A percentile compares a stretch with the other conserved stretches of the same genome.
These are phyloP conservation scores for Salvelinus namaycush DNA, from an alignment of 2,113 vertebrate genomes.

Conservation along the genomic window DNA sequence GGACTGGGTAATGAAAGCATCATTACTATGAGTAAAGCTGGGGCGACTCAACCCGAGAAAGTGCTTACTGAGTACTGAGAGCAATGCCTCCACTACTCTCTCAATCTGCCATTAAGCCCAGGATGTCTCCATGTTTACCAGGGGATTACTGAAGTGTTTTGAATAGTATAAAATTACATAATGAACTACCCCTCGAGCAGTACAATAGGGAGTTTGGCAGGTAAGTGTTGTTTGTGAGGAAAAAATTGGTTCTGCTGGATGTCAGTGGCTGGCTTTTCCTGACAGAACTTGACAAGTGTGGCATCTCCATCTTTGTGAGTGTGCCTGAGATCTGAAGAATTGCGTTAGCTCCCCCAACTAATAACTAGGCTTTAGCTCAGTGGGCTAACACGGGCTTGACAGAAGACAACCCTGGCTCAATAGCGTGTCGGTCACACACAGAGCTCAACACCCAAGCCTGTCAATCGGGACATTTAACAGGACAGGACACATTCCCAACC, in stretches of 20 bases:
- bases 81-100: constrained; percentile 47
- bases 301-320: constrained; percentile 1
- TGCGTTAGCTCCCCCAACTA: too few species aligned
- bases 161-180: constrained; percentile 59
- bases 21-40: constrained; percentile 51
- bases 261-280: constrained; percentile 31
- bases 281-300: constrained; percentile 38
- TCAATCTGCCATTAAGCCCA: constrained; percentile 53
- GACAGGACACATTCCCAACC: constrained; percentile 25
- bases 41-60: constrained; percentile 50
- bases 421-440: background rate
- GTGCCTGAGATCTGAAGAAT: background rate
- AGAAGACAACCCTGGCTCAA: background rate
- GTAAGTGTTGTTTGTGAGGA: constrained; percentile 37
- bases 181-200: constrained; percentile 44
- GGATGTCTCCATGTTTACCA: constrained; percentile 55
- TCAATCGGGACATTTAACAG: constrained; percentile 35
- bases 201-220: constrained; percentile 43
- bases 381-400: background rate
- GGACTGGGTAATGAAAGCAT: constrained; percentile 54
- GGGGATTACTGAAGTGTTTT: constrained; percentile 56
- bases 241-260: constrained; percentile 36
- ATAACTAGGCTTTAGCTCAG: background rate
- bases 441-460: constrained; percentile 5
- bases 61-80: constrained; percentile 53